Percentiles rank a stretch among this genome's conserved stretches.
phyloP scores from a whole-genome alignment of 1,140 invertebrate species.

The Copidosoma floridanum region DNA sequence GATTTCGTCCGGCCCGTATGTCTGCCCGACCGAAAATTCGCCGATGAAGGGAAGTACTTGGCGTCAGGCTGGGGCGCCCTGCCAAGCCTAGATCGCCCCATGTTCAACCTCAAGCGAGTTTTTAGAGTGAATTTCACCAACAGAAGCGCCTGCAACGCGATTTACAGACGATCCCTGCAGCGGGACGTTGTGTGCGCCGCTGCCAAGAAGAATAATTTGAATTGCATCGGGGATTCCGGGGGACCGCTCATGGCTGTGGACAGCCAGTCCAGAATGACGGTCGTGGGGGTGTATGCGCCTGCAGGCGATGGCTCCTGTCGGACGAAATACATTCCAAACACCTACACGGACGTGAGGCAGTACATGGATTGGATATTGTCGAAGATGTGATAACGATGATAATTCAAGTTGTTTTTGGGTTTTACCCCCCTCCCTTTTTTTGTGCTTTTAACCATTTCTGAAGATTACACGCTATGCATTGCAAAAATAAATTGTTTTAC shows the following conservation, averaged over 20 bases:
- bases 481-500: no score
- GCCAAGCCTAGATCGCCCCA: not conserved
- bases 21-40: not conserved
- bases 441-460: no score
- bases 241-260: not conserved
- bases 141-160: not conserved
- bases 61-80: not conserved
- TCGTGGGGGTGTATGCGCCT: not conserved
- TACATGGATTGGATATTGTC: not conserved
- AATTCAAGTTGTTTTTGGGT: no score
- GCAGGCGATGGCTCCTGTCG: not conserved
- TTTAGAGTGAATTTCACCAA: not conserved
- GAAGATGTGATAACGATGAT: not conserved
- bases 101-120: not conserved
- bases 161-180: not conserved
- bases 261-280: not conserved
- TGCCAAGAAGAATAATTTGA: not conserved
- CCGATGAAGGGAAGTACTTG: not conserved
- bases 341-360: not conserved
- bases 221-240: not conserved
- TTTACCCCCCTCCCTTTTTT: no score
- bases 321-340: not conserved
- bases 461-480: no score
- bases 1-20: not conserved
- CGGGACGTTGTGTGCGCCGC: not conserved